Conservation (phyloP, 2,888 invertebrate genomes). For the Chrysopilus asiliformis region DNA sequence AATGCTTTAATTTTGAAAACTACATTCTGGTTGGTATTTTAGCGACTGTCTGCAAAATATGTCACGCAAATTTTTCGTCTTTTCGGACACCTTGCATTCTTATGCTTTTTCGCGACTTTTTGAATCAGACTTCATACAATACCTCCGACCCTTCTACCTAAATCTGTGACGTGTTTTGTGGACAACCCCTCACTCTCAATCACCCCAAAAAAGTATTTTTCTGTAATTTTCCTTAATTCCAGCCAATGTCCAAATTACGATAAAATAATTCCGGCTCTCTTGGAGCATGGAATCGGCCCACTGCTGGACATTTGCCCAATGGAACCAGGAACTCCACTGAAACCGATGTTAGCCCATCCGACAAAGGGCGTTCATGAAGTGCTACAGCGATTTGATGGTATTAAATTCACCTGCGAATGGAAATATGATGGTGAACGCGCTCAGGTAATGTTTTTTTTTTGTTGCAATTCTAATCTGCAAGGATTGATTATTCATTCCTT, state of each 20-base stretch:
- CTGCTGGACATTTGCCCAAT: slow-evolving; percentile 72
- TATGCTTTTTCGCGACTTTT: too few relatives aligned
- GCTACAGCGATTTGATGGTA: slow-evolving; percentile 64
- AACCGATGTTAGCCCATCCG: slow-evolving; percentile 98
- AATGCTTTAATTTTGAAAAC: slow-evolving; percentile 71
- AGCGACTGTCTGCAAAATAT: too few relatives aligned
- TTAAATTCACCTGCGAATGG: slow-evolving; percentile 94
- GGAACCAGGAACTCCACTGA: slow-evolving; percentile 83
- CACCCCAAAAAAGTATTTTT: too few relatives aligned
- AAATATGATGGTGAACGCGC: slow-evolving; percentile 99
- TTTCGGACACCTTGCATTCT: too few relatives aligned
- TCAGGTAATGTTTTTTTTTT: slow-evolving; percentile 46
- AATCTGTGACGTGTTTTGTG: too few relatives aligned
- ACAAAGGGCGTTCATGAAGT: slow-evolving; percentile 89
- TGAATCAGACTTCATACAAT: too few relatives aligned
- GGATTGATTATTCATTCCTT: neutral
- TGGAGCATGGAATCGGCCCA: slow-evolving; percentile 59
- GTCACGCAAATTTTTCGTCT: neutral
- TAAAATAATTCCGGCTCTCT: slow-evolving; percentile 60
- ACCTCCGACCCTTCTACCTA: neutral
- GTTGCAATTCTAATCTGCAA: neutral
- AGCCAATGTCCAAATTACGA: slow-evolving; percentile 95
- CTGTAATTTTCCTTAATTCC: slow-evolving; percentile 24
- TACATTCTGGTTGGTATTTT: slow-evolving; percentile 62
- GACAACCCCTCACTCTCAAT: too few relatives aligned